Evolutionary conservation across 2,113 vertebrate species (phyloP).

Genomic region (Merops nubicus): DNA sequence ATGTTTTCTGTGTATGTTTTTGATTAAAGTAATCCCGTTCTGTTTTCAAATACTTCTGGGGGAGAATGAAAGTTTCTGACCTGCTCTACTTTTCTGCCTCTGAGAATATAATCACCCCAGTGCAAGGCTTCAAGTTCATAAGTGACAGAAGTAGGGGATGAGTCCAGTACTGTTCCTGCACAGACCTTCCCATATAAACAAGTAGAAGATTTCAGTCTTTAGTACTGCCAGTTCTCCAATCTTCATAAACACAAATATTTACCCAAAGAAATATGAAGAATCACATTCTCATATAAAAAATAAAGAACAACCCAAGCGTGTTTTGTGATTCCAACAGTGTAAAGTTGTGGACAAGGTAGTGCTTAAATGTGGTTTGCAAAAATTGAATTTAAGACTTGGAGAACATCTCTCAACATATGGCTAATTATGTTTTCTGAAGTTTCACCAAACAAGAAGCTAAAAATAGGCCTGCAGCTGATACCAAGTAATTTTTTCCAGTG

Average conservation of each 20-base stretch:
- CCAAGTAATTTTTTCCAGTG: conserved; percentile 57
- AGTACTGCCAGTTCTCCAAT: conserved; percentile 38
- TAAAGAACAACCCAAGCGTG: rapidly evolving
- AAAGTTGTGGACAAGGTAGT: neutral
- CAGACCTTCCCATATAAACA: conserved; percentile 12
- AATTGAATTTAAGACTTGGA: conserved; percentile 36
- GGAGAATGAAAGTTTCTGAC: conserved; percentile 22
- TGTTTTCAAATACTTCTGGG: conserved; percentile 43
- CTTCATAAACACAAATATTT: conserved; percentile 46
- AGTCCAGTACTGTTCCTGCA: neutral
- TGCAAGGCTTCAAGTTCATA: neutral
- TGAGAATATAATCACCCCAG: neutral
- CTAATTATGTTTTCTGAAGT: conserved; percentile 55
- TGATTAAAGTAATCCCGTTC: conserved; percentile 49
- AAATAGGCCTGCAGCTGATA: conserved; percentile 66
- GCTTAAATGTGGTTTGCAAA: conserved; percentile 24
- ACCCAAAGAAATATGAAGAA: conserved; percentile 25
- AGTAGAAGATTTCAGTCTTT: neutral
- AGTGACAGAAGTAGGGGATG: neutral
- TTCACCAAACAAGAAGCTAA: conserved; percentile 63
- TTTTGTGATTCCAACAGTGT: neutral
- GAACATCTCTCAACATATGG: conserved; percentile 7
- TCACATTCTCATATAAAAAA: neutral
- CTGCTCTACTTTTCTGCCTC: neutral
- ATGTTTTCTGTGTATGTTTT: conserved; percentile 6